Conservation (phyloP, 1,140 invertebrate species). For the Phymorhynchus buccinoides region DNA sequence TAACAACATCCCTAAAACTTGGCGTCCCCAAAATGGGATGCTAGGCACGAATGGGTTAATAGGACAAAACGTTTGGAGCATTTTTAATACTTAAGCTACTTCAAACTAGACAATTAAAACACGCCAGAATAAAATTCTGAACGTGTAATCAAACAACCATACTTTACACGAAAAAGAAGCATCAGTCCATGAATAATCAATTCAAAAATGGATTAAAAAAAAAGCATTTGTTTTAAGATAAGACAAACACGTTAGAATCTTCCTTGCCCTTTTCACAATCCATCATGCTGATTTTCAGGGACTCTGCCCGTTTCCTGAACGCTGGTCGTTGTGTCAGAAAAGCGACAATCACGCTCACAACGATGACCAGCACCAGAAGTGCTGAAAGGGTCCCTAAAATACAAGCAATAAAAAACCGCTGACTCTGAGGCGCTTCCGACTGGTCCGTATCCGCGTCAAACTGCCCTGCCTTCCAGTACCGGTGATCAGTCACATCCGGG, state of each 20-base stretch:
- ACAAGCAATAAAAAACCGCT: constrained; percentile 39
- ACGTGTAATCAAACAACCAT: too few species aligned
- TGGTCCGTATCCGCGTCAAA: not conserved
- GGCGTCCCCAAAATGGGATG: too few species aligned
- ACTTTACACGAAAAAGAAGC: too few species aligned
- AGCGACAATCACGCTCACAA: not conserved
- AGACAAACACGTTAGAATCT: not conserved
- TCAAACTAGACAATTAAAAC: too few species aligned
- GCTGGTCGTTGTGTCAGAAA: not conserved
- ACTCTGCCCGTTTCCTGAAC: not conserved
- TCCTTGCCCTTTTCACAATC: not conserved
- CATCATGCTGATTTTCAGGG: too few species aligned
- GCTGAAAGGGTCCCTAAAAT: constrained; percentile 36
- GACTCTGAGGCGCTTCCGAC: not conserved
- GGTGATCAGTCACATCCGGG: constrained; percentile 35
- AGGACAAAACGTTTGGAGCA: not conserved
- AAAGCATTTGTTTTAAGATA: not conserved
- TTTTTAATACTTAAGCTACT: not conserved
- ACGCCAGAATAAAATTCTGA: too few species aligned
- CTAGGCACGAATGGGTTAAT: too few species aligned
- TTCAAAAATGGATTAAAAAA: not conserved
- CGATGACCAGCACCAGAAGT: constrained; percentile 34
- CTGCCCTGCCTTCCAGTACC: constrained; percentile 24
- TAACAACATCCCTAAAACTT: too few species aligned
- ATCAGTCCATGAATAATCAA: too few species aligned